Base-by-base conservation (phyloP, 2,888 invertebrate species). In the Polydrusus pterygomalis region DNA sequence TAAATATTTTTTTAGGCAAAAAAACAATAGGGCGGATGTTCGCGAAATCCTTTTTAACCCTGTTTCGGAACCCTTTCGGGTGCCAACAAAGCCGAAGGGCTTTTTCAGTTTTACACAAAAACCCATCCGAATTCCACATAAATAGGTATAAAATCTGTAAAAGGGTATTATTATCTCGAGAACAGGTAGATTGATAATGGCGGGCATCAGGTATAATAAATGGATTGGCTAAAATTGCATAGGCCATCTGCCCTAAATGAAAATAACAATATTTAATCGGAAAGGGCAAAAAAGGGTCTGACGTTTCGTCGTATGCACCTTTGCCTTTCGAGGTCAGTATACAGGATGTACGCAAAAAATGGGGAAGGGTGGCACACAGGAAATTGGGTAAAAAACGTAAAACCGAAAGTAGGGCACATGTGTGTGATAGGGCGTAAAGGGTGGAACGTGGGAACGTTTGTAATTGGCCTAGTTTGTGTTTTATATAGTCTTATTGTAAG, bases 141-240 rank as follows among this genome's bases (percentile, higher is more conserved):
- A 49, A 15, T 18, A 25, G 64, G 56, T 70, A 74, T 62, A 69
- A 63, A 69, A 77, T 79, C 70, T 77, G 62, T 77, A 69, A 56
- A 70, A 64, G 64, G 68, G 76, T 74, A 63, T 67, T 75, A 75
- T 70, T 71, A 64, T 15, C 20, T 65, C 13, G 15, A 15, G 70
- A 78, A 78, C 81, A 81, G 81, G 81, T 81, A 81, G 78, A 70
- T 60, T 30, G 18, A 62, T 60, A 80, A 78, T 68, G 56, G 63
- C 13, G 25, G 64, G 68, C 62, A 73, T 54, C 76, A 68, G 71
- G 70, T 77, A 60, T 34, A 74, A 56, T 43, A 74, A 74, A 38
- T 49, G 77, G 75, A 75, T 81, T 75, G 78, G 71, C 79, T 72
- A 81, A 81, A 80, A 80, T 82, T 81, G 81, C 83, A 80, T 79